A percentile compares a stretch with the other conserved stretches of the same genome.
Evolutionary conservation across 2,797 vertebrate genomes (phyloP).

Genomic region (Rhincodon typus): DNA sequence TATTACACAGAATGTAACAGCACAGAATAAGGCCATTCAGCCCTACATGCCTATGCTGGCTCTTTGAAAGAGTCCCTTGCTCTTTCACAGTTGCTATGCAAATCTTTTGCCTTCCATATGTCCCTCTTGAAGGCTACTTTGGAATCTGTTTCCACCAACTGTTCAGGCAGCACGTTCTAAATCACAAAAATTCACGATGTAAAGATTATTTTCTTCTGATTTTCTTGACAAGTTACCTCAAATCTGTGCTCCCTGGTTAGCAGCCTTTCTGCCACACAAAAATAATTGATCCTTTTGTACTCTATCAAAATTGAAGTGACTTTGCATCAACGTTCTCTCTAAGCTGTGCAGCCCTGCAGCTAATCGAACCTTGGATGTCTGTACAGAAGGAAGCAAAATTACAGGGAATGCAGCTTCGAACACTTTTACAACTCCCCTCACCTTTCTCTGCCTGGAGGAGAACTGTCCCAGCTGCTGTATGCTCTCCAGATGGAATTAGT

Average conservation of each 20-base stretch:
- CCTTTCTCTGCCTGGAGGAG: neutral
- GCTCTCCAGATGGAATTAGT: neutral
- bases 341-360: too few species aligned
- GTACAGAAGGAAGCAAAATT: too few species aligned
- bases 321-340: neutral
- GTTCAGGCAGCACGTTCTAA: neutral
- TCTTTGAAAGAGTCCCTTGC: neutral
- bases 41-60: neutral
- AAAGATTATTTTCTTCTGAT: neutral
- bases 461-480: neutral
- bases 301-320: neutral
- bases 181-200: neutral
- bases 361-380: too few species aligned
- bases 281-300: neutral
- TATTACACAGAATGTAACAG: neutral
- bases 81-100: neutral
- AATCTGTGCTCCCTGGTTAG: neutral
- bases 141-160: neutral
- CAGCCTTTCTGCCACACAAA: neutral
- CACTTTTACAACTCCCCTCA: neutral
- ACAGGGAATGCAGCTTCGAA: neutral
- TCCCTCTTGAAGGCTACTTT: neutral
- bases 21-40: neutral
- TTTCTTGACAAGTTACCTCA: neutral
- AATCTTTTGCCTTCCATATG: neutral